Percentiles rank a stretch among this genome's conserved stretches.
These are phyloP conservation scores for Aspiorhynchus laticeps DNA, from an alignment of 2,113 vertebrate species.

Conservation along the genomic window DNA sequence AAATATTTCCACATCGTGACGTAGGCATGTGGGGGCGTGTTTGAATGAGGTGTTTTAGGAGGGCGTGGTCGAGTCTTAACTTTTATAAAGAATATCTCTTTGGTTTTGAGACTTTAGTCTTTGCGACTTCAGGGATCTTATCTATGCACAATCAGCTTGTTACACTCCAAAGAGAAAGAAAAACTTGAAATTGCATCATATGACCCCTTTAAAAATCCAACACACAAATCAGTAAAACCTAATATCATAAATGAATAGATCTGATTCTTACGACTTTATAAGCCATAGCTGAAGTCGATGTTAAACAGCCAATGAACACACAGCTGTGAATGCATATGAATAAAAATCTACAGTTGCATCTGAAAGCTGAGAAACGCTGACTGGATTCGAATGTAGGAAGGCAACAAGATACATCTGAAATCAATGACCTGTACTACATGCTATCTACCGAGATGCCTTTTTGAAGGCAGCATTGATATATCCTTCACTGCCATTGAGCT, in stretches of 20 bases:
- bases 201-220: too few relatives aligned
- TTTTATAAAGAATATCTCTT: too few relatives aligned
- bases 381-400: background rate
- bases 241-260: background rate
- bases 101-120: too few relatives aligned
- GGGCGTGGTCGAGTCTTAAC: too few relatives aligned
- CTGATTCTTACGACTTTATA: background rate
- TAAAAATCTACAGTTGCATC: background rate
- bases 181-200: too few relatives aligned
- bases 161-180: too few relatives aligned
- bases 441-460: background rate
- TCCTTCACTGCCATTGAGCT: background rate
- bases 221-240: background rate
- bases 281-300: background rate
- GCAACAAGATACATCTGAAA: background rate
- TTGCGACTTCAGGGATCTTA: too few relatives aligned
- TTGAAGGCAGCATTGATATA: background rate
- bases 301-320: background rate
- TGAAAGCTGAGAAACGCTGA: background rate
- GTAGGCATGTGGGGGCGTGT: too few relatives aligned
- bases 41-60: too few relatives aligned
- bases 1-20: too few relatives aligned
- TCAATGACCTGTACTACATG: background rate
- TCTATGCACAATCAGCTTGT: too few relatives aligned
- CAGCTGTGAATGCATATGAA: background rate